Base-by-base conservation (phyloP, 37 sponge, comb jelly and placozoan genomes). In the Ianthella basta region DNA sequence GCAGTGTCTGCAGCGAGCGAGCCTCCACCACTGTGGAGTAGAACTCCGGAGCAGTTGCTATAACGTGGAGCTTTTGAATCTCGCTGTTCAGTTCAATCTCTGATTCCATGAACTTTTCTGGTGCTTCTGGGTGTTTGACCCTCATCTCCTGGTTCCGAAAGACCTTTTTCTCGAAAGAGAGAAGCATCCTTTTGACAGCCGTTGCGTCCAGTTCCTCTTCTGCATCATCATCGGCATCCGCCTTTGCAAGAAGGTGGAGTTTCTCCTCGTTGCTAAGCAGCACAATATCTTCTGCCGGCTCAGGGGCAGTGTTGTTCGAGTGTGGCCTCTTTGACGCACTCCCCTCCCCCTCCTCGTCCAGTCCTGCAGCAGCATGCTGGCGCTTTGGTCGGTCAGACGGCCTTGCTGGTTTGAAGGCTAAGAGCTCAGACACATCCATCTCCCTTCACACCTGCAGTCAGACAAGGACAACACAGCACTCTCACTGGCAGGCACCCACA, bases 21-120 rank as follows among this genome's bases (percentile, higher is more conserved):
- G 82, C 75, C 75, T 97, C 92, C 12, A 93, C 79, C 32, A 99
- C 61, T 0, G 88, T 73, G 15, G 91, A 89, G 68, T 97, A 99
- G 68, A 88, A 72, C 79, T 99, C 88, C 1, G 99, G 99, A 21
- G 86, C 91, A 0, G 99, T 97, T 35, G 97, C 94, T 57, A 95
- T 72, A 34, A 91, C 87, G 54, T 92, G 92, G 15, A 97, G 88
- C 80, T 91, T 91, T 82, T 97, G 92, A 21, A 99, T 82, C 86
- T 97, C 99, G 6, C 93, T 94, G 81, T 99, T 90, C 80, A 98
- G 78, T 60, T 98, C 97, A 55, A 98, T 35, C 63, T 98, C 99
- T 0, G 95, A 94, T 53, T 98, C 99, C 97, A 98, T 94, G 69
- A 98, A 98, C 90, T 91, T 90, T 54, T 92, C 90, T 1, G 99